Percentiles rank a stretch among this genome's conserved stretches.
Conservation (phyloP, 2,888 invertebrate species). For the Priocnemis perturbator region DNA sequence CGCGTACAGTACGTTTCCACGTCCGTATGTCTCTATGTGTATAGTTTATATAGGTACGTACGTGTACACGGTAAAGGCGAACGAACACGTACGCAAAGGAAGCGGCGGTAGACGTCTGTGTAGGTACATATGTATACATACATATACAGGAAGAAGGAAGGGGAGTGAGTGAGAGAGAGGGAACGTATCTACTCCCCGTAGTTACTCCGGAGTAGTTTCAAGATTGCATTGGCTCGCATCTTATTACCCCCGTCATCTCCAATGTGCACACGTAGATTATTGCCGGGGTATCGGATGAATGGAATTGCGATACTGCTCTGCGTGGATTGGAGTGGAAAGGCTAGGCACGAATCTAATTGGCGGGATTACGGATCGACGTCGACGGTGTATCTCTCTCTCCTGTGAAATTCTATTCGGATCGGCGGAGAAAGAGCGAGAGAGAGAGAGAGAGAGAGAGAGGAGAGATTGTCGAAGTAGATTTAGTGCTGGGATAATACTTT, state of each 20-base stretch:
- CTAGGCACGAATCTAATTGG: conserved; percentile 49
- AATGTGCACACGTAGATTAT: conserved; percentile 45
- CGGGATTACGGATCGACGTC: conserved; percentile 43
- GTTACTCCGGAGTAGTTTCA: conserved; percentile 42
- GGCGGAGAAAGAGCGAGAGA: conserved; percentile 18
- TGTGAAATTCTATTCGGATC: conserved; percentile 45
- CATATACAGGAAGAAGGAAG: no score
- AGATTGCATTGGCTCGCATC: conserved; percentile 56
- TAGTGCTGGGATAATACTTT: no score
- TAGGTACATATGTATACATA: no score
- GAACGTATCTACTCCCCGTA: conserved; percentile 25
- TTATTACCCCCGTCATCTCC: conserved; percentile 55
- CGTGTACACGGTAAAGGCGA: no score
- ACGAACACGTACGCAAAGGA: no score
- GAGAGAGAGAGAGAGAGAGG: no score
- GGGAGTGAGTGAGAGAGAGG: background rate
- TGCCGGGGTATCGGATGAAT: conserved; percentile 46
- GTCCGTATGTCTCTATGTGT: no score
- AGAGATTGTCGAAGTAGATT: conserved; percentile 33
- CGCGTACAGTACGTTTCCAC: no score
- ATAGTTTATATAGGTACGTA: no score
- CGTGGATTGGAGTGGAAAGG: conserved; percentile 27
- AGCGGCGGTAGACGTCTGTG: no score
- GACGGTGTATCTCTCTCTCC: conserved; percentile 33
- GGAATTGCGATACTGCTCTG: conserved; percentile 45